phyloP scores from a whole-genome alignment of 1,140 invertebrate genomes.

The Sinonovacula constricta region DNA sequence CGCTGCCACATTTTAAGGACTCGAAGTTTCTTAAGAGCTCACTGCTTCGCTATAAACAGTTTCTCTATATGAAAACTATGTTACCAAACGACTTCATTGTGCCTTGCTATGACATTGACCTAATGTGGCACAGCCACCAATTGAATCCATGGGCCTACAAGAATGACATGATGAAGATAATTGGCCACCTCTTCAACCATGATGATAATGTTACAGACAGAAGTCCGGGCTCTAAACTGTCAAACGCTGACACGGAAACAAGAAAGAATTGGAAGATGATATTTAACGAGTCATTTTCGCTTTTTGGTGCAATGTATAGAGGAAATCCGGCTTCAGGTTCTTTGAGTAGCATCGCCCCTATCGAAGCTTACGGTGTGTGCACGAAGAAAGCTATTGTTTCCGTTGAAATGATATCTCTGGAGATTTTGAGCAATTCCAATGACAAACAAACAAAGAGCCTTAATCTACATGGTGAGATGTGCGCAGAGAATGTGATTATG shows the following conservation, averaged over 20 bases:
- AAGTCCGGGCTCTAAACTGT: constrained; percentile 76
- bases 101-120: no score
- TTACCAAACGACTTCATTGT: constrained; percentile 78
- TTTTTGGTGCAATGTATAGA: no score
- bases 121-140: constrained; percentile 81
- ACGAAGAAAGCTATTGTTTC: background rate
- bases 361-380: no score
- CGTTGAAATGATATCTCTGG: background rate
- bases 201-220: constrained; percentile 78
- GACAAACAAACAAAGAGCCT: background rate
- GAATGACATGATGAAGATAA: constrained; percentile 75
- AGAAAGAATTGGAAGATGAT: constrained; percentile 65
- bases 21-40: constrained; percentile 76
- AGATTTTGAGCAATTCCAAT: no score
- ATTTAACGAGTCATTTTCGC: no score
- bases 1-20: constrained; percentile 79
- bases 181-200: constrained; percentile 77
- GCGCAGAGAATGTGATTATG: no score
- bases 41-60: constrained; percentile 79
- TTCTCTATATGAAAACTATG: constrained; percentile 77
- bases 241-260: constrained; percentile 61
- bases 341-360: constrained; percentile 73
- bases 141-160: constrained; percentile 77
- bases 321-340: constrained; percentile 64
- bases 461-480: constrained; percentile 1